These are phyloP conservation scores for Bradypus variegatus DNA, from an alignment of 2,797 vertebrate genomes.

Conservation along the genomic window DNA sequence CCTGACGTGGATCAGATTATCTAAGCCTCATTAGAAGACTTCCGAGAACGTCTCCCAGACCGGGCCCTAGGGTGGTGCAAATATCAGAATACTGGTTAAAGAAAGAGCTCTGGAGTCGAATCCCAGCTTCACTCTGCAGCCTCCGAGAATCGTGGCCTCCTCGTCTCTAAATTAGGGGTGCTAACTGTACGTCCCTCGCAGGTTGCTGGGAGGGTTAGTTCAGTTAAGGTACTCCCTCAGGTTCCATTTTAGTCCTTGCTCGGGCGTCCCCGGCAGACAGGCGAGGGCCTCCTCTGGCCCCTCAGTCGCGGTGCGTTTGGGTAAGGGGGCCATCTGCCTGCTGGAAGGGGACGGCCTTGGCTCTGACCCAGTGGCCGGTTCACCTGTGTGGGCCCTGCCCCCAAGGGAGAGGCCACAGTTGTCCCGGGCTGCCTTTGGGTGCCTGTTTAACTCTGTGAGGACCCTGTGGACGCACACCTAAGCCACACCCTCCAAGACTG, in stretches of 20 bases:
- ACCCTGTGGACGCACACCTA: neutral
- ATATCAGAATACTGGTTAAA: neutral
- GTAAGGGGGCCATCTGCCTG: no score
- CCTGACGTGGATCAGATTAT: neutral
- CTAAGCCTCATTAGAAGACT: neutral
- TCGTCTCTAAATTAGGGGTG: neutral
- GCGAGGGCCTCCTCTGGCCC: no score
- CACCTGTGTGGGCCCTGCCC: neutral
- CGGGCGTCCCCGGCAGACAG: no score
- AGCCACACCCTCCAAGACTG: neutral
- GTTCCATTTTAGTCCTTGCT: no score
- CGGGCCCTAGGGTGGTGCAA: neutral
- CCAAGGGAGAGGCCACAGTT: neutral
- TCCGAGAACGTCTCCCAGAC: neutral
- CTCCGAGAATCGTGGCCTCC: no score
- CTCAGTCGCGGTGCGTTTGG: no score
- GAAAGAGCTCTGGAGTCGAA: neutral
- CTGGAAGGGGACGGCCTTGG: no score
- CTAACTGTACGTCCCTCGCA: neutral
- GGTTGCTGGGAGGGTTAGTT: neutral
- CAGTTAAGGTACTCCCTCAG: neutral
- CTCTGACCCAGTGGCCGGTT: no score
- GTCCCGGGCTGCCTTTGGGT: neutral
- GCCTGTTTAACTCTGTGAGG: neutral
- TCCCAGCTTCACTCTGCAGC: neutral